Percentiles rank a stretch among this genome's conserved stretches.
phyloP scores from a whole-genome alignment of 1,140 invertebrate species.

The Zaprionus kolodkinae region DNA sequence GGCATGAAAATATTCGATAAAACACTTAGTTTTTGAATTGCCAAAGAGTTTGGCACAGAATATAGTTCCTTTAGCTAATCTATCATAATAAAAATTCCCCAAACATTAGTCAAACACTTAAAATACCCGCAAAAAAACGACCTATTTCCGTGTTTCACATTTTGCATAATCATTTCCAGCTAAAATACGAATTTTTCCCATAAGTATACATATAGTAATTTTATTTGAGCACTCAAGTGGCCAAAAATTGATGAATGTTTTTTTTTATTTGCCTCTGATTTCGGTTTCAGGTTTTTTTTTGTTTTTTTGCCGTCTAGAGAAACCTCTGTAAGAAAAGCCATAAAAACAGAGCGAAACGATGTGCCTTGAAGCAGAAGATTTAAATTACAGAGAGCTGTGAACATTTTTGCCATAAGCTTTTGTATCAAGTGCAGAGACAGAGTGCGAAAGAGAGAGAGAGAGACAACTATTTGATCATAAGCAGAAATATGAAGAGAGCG shows the following conservation, averaged over 20 bases:
- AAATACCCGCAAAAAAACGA: background rate
- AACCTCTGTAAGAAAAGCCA: slow-evolving; percentile 20
- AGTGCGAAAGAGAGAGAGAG: background rate
- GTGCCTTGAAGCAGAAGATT: slow-evolving; percentile 37
- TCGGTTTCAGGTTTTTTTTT: slow-evolving; percentile 18
- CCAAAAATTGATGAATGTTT: slow-evolving; percentile 27
- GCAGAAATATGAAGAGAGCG: slow-evolving; percentile 66
- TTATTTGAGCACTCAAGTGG: slow-evolving; percentile 31
- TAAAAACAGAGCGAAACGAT: slow-evolving; percentile 5
- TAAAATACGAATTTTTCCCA: background rate
- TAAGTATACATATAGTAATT: background rate
- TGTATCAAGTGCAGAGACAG: slow-evolving; percentile 14
- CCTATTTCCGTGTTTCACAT: background rate
- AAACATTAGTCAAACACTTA: background rate
- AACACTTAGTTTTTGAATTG: too few relatives aligned
- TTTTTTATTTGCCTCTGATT: background rate
- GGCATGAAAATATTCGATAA: too few relatives aligned
- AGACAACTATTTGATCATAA: slow-evolving; percentile 68
- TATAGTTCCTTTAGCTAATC: too few relatives aligned
- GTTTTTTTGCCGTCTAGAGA: background rate
- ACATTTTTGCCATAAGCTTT: slow-evolving; percentile 38
- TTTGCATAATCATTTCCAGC: background rate
- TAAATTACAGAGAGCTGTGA: slow-evolving; percentile 68
- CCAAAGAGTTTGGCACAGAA: too few relatives aligned
- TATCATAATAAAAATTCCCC: background rate